Evolutionary conservation across 2,888 invertebrate species (phyloP).

Genomic region (Lysandra bellargus): DNA sequence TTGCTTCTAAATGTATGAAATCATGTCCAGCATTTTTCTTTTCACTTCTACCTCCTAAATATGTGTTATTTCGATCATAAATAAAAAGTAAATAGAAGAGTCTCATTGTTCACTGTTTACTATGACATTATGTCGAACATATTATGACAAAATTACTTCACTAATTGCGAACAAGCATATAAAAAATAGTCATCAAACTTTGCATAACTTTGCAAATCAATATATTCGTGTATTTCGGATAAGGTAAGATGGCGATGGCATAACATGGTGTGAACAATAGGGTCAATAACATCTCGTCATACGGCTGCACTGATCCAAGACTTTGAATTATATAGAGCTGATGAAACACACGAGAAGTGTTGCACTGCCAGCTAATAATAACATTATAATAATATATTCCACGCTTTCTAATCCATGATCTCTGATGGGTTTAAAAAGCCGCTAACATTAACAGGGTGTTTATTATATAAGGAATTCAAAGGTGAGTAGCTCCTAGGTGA

Average conservation of each 20-base stretch:
- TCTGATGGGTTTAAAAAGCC: neutral
- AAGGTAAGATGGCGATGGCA: conserved; percentile 64
- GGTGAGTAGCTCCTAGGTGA: too few relatives aligned
- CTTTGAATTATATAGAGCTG: conserved; percentile 55
- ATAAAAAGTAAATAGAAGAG: neutral
- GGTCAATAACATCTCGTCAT: conserved; percentile 76
- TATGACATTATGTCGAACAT: neutral
- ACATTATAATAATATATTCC: neutral
- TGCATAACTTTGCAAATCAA: conserved; percentile 13
- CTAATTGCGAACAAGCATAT: neutral
- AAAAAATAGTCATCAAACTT: neutral
- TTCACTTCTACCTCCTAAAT: too few relatives aligned
- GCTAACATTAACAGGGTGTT: too few relatives aligned
- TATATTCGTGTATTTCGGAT: conserved; percentile 51
- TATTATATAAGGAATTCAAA: too few relatives aligned
- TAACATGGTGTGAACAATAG: conserved; percentile 75
- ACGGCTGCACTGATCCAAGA: conserved; percentile 57
- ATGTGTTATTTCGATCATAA: too few relatives aligned
- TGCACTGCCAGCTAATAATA: neutral
- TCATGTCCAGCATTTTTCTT: too few relatives aligned
- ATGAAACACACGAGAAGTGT: conserved; percentile 31
- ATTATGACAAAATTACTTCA: neutral
- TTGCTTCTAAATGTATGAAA: too few relatives aligned
- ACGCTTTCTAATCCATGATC: neutral
- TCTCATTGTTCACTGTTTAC: neutral